Evolutionary conservation across 1,140 invertebrate genomes (phyloP).

Genomic region (Drosophila pseudoananassae): DNA sequence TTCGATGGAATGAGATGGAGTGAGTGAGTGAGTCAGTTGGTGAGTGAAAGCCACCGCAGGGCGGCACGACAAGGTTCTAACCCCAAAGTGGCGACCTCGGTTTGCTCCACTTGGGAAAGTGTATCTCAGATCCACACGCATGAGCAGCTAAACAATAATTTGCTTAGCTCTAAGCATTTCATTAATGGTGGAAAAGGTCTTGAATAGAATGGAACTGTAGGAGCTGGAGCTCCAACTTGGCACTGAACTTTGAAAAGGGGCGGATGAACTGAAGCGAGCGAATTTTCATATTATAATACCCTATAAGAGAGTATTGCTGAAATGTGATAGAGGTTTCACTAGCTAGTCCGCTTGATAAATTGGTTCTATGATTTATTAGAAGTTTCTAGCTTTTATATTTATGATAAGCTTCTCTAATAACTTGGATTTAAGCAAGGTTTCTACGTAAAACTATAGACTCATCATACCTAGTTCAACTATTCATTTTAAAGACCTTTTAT

Average conservation of each 20-base stretch:
- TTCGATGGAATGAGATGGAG: no score
- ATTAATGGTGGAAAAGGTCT: conserved; percentile 29
- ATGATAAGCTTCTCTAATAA: no score
- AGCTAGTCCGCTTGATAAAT: no score
- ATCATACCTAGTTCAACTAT: no score
- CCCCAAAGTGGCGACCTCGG: conserved; percentile 4
- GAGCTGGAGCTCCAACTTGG: background rate
- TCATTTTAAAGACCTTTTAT: no score
- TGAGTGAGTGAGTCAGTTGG: no score
- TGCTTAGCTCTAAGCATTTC: conserved; percentile 49
- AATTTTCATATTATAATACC: conserved; percentile 4
- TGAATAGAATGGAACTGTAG: background rate
- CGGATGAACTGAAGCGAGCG: conserved; percentile 24
- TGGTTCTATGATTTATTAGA: no score
- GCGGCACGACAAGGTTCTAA: conserved; percentile 60
- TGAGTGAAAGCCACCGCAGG: conserved; percentile 67
- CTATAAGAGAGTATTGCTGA: no score
- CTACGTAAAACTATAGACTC: no score
- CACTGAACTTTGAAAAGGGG: background rate
- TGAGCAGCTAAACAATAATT: conserved; percentile 57
- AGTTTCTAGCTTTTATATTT: no score
- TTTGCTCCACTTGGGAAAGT: conserved; percentile 40
- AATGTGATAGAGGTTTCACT: no score
- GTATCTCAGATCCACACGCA: conserved; percentile 32
- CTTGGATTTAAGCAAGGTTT: no score